Base-by-base conservation (phyloP, 2,888 invertebrate genomes). In the Kuschelorhynchus macadamiae region DNA sequence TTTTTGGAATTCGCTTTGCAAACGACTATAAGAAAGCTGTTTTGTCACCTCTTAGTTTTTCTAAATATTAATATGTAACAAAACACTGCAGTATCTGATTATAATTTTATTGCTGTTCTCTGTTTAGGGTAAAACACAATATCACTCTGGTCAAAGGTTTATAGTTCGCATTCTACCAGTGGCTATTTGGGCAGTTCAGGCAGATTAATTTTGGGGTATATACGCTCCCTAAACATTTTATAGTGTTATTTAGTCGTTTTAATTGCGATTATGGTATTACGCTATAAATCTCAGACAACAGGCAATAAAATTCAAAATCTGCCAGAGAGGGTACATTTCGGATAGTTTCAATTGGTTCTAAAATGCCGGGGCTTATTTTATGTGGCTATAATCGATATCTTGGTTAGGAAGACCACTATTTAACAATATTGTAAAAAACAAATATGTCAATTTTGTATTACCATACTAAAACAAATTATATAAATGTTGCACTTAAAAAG, bases 231-330 rank as follows among this genome's bases (percentile, higher is more conserved):
- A 61, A 67, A 62, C 69, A 65, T 69, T 69, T 69, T 69, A 65
- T 69, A 69, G 57, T 64, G 68, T 68, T 68, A 59, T 68, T 68
- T 68, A 68, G 59, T 65, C 52, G 69, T 65, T 69, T 69, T 69
- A 60, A 69, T 69, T 59, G 69, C 65, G 47, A 69, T 69, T 61
- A 65, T 65, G 55, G 60, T 55, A 65, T 65, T 64, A 68, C 44
- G 52, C 30, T 52, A 59, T 69, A 69, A 69, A 69, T 69, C 69
- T 49, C 55, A 47, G 47, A 69, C 53, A 69, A 64, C 53, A 65
- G 60, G 42, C 61, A 33, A 65, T 65, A 65, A 68, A 64, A 69
- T 55, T 59, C 50, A 57, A 57, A 65, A 44, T 49, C 41, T 33
- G 17, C 17, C 21, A 41, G 21, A 49, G 30, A 25, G 39, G 55